Evolutionary conservation across 2,797 vertebrate species (phyloP).

Genomic region (Coreius guichenoti): DNA sequence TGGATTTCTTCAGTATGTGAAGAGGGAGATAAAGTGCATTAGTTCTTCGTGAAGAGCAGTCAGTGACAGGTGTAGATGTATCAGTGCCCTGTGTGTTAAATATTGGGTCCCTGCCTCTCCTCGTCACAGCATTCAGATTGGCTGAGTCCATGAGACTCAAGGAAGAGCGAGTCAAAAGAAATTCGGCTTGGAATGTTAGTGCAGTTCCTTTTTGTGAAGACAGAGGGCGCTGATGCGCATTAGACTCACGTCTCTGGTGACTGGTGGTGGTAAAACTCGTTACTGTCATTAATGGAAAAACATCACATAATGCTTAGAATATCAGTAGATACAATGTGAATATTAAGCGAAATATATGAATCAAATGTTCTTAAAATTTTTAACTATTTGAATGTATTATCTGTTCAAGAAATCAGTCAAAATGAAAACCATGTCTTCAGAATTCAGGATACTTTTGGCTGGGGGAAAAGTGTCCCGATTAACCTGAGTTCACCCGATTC

Average conservation of each 20-base stretch:
- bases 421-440: neutral
- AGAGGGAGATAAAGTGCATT: conserved; percentile 36
- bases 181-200: conserved; percentile 58
- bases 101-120: conserved; percentile 88
- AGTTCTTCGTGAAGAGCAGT: conserved; percentile 28
- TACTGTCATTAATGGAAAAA: neutral
- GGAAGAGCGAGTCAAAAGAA: conserved; percentile 70
- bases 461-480: neutral
- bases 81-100: conserved; percentile 84
- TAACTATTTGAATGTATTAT: neutral
- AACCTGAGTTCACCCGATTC: neutral
- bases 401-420: neutral
- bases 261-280: neutral
- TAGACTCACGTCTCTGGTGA: neutral
- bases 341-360: neutral
- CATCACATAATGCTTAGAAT: neutral
- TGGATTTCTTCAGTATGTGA: neutral
- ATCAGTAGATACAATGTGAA: neutral
- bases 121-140: conserved; percentile 94
- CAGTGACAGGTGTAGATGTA: conserved; percentile 76
- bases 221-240: conserved; percentile 78
- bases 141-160: conserved; percentile 85
- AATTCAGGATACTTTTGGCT: neutral
- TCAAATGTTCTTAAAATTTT: neutral
- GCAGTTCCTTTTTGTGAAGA: conserved; percentile 72